Base-by-base conservation (phyloP, 2,888 invertebrate species). In the Habroteleia sp. region DNA sequence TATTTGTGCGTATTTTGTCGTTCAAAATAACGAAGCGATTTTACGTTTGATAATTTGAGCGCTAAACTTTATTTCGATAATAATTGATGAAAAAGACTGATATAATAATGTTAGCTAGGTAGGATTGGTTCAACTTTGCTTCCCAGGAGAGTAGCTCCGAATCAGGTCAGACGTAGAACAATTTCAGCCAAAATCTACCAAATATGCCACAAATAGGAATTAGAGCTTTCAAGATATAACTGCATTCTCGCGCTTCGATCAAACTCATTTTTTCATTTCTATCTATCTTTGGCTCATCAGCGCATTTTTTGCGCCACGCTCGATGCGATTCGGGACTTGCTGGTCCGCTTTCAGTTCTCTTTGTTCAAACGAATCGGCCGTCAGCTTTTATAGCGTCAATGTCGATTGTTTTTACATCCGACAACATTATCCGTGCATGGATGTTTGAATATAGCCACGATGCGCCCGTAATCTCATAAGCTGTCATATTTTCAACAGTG, bases 401-500 rank as follows among this genome's bases (percentile, higher is more conserved):
- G 54, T 62, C 62, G 46, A 66, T 69, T 62, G 69, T 48, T 52
- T 69, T 62, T 69, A 29, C 52, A 58, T 52, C n/a, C 37, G 37
- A 54, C 52, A 56, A 29, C 29, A 10, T 46, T 50, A 27, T 3
- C 8, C 27, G 44, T 20, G n/a, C n/a, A n/a, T n/a, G n/a, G 17
- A 25, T 42, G 17, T 44, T 31, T 39, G 31, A 62, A 62, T 52
- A 52, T 41, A 42, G 39, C 29, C 41, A 31, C 11, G 11, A 46
- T 23, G 27, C 14, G 29, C 23, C 39, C 37, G 52, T 60, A 52
- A 65, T 73, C 65, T 65, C 37, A 27, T 13, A 27, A 23, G 39
- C 72, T 66, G 73, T 65, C 73, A 66, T 60, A 65, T 65, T 73
- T 73, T 42, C 50, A 65, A 11, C 52, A 29, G 23, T 13, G 11